phyloP scores from a whole-genome alignment of 2,113 vertebrate species.

The Labrus mixtus region DNA sequence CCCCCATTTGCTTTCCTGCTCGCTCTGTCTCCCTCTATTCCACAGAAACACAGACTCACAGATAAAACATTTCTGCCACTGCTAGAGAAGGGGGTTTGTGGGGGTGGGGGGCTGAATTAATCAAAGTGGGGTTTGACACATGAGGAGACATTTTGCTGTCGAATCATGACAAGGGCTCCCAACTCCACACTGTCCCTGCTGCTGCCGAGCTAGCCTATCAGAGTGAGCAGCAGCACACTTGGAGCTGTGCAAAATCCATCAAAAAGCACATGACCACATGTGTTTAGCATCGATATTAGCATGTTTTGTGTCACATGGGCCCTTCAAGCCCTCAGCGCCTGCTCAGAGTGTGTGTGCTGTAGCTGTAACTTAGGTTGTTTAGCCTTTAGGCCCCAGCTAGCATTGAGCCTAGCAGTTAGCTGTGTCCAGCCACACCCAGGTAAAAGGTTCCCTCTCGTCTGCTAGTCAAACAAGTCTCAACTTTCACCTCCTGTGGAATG shows the following conservation, averaged over 20 bases:
- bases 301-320: slow-evolving; percentile 48
- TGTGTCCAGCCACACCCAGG: slow-evolving; percentile 69
- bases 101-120: slow-evolving; percentile 42
- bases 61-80: slow-evolving; percentile 46
- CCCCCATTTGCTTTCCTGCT: slow-evolving; percentile 46
- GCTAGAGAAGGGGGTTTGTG: slow-evolving; percentile 23
- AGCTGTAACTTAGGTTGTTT: slow-evolving; percentile 20
- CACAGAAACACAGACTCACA: slow-evolving; percentile 14
- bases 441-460: slow-evolving; percentile 60
- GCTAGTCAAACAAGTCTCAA: slow-evolving; percentile 71
- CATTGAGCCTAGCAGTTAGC: slow-evolving; percentile 38
- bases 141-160: slow-evolving; percentile 73
- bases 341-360: slow-evolving; percentile 1
- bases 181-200: slow-evolving; percentile 45
- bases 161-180: slow-evolving; percentile 70
- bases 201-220: slow-evolving; percentile 31
- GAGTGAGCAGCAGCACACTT: slow-evolving; percentile 30
- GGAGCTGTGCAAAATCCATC: slow-evolving; percentile 30
- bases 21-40: slow-evolving; percentile 25
- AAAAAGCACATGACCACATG: slow-evolving; percentile 40
- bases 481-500: slow-evolving; percentile 78
- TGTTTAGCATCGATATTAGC: slow-evolving; percentile 48
- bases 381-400: slow-evolving; percentile 33
- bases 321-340: slow-evolving; percentile 8
- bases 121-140: slow-evolving; percentile 67